A percentile compares a stretch with the other conserved stretches of the same genome.
phyloP scores from a whole-genome alignment of 2,113 vertebrate species.

The Coryphaenoides rupestris region DNA sequence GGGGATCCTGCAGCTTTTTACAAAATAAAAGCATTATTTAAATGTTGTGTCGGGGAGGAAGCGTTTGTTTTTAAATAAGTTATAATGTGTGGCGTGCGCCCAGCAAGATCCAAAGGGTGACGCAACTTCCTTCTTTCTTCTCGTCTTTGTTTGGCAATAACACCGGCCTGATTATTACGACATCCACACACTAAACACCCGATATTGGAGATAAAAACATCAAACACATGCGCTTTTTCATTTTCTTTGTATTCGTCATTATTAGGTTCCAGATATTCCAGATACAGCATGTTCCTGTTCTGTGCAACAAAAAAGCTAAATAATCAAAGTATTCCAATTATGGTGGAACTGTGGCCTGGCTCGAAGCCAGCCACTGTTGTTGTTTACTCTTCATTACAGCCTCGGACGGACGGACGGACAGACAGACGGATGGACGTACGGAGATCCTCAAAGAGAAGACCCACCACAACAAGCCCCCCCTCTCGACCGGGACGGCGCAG shows the following conservation, averaged over 20 bases:
- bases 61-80: neutral
- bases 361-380: conserved; percentile 34
- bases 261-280: conserved; percentile 24
- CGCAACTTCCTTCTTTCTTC: neutral
- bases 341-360: conserved; percentile 35
- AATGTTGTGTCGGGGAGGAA: neutral
- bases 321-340: conserved; percentile 40
- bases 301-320: conserved; percentile 16
- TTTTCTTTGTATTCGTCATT: neutral
- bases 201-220: conserved; percentile 20
- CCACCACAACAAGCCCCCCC: conserved; percentile 65
- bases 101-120: too few species aligned
- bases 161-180: neutral
- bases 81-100: neutral
- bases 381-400: conserved; percentile 70
- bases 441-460: conserved; percentile 71
- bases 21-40: conserved; percentile 6
- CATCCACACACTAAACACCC: conserved; percentile 7
- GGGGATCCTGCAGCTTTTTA: conserved; percentile 66
- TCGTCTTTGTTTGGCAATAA: neutral
- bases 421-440: too few species aligned
- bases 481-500: conserved; percentile 69
- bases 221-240: conserved; percentile 14
- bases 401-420: too few species aligned
- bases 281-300: conserved; percentile 31